These are phyloP conservation scores for Nomada lathburiana DNA, from an alignment of 2,888 invertebrate genomes.

Conservation along the genomic window DNA sequence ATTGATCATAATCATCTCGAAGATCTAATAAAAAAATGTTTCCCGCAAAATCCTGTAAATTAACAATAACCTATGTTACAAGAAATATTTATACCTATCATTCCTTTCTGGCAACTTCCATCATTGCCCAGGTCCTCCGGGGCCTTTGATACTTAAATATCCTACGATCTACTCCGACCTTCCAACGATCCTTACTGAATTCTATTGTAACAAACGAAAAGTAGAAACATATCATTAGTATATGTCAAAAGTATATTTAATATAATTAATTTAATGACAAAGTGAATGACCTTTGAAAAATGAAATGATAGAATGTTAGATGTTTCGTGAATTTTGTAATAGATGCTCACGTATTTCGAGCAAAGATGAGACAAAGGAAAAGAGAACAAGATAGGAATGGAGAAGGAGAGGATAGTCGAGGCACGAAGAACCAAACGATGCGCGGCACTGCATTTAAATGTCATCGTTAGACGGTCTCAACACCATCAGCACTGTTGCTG, in stretches of 20 bases:
- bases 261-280: background rate
- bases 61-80: no score
- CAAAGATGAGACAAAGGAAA: slow-evolving; percentile 22
- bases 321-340: slow-evolving; percentile 12
- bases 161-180: slow-evolving; percentile 8
- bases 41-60: no score
- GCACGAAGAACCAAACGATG: slow-evolving; percentile 81
- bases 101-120: slow-evolving; percentile 81
- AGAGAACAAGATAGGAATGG: slow-evolving; percentile 19
- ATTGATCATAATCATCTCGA: background rate
- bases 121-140: slow-evolving; percentile 73
- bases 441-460: slow-evolving; percentile 84
- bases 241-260: background rate
- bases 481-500: slow-evolving; percentile 75
- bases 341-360: slow-evolving; percentile 38
- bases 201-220: slow-evolving; percentile 10
- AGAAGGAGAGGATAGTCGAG: slow-evolving; percentile 58
- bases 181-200: background rate
- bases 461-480: slow-evolving; percentile 83
- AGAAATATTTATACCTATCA: slow-evolving; percentile 73
- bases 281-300: background rate
- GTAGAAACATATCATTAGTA: background rate
- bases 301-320: background rate
- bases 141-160: slow-evolving; percentile 53
- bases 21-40: background rate